Percentiles rank a stretch among this genome's conserved stretches.
Conservation (phyloP, 2,888 invertebrate species). For the Torymus auratus region DNA sequence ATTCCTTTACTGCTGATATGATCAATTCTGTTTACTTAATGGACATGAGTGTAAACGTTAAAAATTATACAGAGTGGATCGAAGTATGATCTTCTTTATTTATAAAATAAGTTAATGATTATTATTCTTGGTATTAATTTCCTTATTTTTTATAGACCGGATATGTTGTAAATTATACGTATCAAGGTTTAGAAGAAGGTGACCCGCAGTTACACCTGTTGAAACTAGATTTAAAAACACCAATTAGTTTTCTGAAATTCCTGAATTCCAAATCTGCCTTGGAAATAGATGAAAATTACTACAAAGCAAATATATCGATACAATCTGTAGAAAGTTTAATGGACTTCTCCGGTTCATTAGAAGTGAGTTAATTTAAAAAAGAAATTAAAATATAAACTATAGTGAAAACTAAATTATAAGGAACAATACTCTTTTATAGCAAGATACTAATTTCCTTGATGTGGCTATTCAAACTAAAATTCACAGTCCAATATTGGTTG, state of each 20-base stretch:
- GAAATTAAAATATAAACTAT: too few species aligned
- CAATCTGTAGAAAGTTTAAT: constrained; percentile 78
- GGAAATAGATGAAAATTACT: constrained; percentile 78
- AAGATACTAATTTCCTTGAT: constrained; percentile 42
- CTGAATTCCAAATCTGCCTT: constrained; percentile 77
- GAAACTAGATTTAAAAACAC: constrained; percentile 78
- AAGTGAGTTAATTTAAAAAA: constrained; percentile 73
- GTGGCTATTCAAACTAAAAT: constrained; percentile 76
- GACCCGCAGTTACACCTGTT: constrained; percentile 77
- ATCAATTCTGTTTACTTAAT: constrained; percentile 76
- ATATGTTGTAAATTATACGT: constrained; percentile 78
- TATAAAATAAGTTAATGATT: background rate
- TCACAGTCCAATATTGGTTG: constrained; percentile 81
- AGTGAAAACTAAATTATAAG: background rate
- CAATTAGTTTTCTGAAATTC: constrained; percentile 78
- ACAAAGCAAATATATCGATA: constrained; percentile 78
- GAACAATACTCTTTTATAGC: constrained; percentile 17
- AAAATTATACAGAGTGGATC: constrained; percentile 75
- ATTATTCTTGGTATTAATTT: constrained; percentile 4
- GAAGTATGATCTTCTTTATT: constrained; percentile 75
- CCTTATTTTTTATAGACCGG: constrained; percentile 74
- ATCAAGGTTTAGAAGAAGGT: constrained; percentile 72
- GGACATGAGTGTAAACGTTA: constrained; percentile 77
- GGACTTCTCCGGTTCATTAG: constrained; percentile 78
- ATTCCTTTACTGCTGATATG: constrained; percentile 77